phyloP scores from a whole-genome alignment of 2,888 invertebrate genomes.

The Phyllotreta cruciferae region DNA sequence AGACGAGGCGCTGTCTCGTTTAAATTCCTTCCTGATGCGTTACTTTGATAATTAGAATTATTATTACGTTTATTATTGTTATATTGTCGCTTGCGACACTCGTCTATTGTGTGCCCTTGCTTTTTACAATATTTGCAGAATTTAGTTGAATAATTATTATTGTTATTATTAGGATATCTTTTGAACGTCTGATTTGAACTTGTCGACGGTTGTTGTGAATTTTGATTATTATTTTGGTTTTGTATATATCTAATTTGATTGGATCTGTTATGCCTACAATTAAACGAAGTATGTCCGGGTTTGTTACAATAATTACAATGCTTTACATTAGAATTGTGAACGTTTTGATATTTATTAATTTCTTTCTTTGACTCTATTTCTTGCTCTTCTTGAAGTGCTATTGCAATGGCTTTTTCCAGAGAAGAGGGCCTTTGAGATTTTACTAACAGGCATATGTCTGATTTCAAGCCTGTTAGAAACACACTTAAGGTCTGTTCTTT shows the following conservation, averaged over 20 bases:
- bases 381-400: too few species aligned
- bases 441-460: too few species aligned
- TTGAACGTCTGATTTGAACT: background rate
- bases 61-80: background rate
- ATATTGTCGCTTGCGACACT: background rate
- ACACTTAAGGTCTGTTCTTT: too few species aligned
- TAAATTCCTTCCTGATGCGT: background rate
- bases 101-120: background rate
- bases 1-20: background rate
- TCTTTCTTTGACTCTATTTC: slow-evolving; percentile 1
- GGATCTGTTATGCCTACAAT: too few species aligned
- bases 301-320: slow-evolving; percentile 10
- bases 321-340: slow-evolving; percentile 6
- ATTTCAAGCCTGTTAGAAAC: too few species aligned
- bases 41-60: too few species aligned
- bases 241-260: slow-evolving; percentile 7
- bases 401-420: slow-evolving; percentile 4
- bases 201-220: background rate
- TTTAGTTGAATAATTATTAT: background rate
- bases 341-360: slow-evolving; percentile 8
- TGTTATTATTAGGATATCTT: background rate
- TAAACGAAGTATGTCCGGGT: too few species aligned
- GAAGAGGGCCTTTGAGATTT: background rate
- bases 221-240: background rate
- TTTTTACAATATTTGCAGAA: slow-evolving; percentile 4